Conservation (phyloP, 2,888 invertebrate species). For the Papilio protenor region DNA sequence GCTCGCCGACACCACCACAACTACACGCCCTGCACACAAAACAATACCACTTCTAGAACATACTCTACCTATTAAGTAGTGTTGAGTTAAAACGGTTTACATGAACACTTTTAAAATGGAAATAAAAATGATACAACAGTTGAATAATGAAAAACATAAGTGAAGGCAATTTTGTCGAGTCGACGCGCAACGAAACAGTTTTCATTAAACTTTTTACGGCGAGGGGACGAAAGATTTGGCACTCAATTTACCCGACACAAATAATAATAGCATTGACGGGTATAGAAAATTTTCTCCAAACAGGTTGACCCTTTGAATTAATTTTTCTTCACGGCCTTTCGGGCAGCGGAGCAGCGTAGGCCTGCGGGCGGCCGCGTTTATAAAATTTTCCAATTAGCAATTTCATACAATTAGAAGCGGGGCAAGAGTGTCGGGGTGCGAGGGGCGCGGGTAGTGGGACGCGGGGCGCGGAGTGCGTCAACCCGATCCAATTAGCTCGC, state of each 20-base stretch:
- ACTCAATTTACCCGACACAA: slow-evolving; percentile 47
- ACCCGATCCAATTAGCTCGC: slow-evolving; percentile 84
- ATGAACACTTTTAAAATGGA: background rate
- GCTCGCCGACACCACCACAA: slow-evolving; percentile 80
- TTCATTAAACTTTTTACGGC: slow-evolving; percentile 32
- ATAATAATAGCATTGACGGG: slow-evolving; percentile 48
- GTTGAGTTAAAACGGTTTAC: background rate
- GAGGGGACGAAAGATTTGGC: slow-evolving; percentile 44
- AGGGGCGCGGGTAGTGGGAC: slow-evolving; percentile 56
- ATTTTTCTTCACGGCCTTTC: slow-evolving; percentile 62
- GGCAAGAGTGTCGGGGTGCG: slow-evolving; percentile 58
- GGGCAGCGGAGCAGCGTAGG: slow-evolving; percentile 64
- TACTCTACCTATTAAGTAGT: background rate
- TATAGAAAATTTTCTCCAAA: slow-evolving; percentile 47
- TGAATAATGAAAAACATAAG: slow-evolving; percentile 12
- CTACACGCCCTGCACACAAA: slow-evolving; percentile 79
- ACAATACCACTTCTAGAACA: slow-evolving; percentile 35
- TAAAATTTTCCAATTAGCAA: slow-evolving; percentile 85
- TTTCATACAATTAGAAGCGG: slow-evolving; percentile 83
- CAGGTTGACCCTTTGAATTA: slow-evolving; percentile 61
- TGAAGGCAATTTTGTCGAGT: slow-evolving; percentile 11
- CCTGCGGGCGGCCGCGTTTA: slow-evolving; percentile 80
- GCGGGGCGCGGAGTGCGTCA: slow-evolving; percentile 74
- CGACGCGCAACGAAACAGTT: slow-evolving; percentile 28
- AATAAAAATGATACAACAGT: background rate